Percentiles rank a stretch among this genome's conserved stretches.
phyloP scores from a whole-genome alignment of 1,140 invertebrate genomes.

The Pemphigus obesinymphae region DNA sequence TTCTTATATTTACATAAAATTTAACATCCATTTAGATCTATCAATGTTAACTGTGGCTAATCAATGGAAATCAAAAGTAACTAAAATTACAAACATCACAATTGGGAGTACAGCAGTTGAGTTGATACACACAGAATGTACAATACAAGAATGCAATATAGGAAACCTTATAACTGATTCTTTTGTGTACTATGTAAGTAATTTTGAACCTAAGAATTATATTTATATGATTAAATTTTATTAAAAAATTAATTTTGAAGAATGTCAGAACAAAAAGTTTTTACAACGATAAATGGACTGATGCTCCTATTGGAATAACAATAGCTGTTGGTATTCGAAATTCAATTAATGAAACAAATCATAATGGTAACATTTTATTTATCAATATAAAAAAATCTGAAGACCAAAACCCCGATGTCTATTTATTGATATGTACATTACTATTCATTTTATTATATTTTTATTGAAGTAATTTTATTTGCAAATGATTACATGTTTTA shows the following conservation, averaged over 20 bases:
- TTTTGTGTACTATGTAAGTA: conserved; percentile 57
- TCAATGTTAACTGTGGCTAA: conserved; percentile 40
- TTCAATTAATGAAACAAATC: no score
- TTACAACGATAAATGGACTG: not conserved
- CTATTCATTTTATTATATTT: no score
- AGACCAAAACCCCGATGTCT: no score
- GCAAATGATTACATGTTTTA: no score
- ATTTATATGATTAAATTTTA: not conserved
- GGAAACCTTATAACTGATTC: conserved; percentile 78
- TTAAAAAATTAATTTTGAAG: not conserved
- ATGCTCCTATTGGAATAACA: no score
- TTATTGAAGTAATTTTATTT: no score
- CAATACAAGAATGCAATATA: conserved; percentile 86
- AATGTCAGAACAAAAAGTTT: not conserved
- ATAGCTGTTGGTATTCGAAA: no score
- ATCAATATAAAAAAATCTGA: no score
- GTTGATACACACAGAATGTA: conserved; percentile 57
- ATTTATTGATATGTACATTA: no score
- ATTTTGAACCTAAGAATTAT: not conserved
- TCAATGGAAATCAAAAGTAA: conserved; percentile 60
- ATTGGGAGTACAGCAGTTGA: conserved; percentile 64
- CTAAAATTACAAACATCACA: conserved; percentile 51
- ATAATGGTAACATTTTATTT: no score
- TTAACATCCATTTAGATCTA: no score
- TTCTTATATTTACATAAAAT: no score